Conservation (phyloP, 1,140 invertebrate genomes). For the Lasaia peninsularis region DNA sequence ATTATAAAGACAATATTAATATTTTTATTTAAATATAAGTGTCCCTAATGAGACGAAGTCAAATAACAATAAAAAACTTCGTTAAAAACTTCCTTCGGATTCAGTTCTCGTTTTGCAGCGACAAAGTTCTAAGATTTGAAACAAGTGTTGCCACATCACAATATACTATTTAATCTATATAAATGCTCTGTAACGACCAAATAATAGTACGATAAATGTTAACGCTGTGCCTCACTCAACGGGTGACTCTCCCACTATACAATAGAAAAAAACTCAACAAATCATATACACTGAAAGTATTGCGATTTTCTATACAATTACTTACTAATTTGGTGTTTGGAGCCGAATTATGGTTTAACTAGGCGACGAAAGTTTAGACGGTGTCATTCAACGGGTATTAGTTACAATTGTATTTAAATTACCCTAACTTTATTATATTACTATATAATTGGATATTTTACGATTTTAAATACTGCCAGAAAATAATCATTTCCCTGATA, state of each 20-base stretch:
- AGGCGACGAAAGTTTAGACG: slow-evolving; percentile 31
- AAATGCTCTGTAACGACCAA: slow-evolving; percentile 50
- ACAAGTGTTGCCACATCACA: slow-evolving; percentile 14
- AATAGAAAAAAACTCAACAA: slow-evolving; percentile 62
- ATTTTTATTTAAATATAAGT: too few species aligned
- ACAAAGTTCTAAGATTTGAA: slow-evolving; percentile 9
- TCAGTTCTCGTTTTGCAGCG: background rate
- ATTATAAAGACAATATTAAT: too few species aligned
- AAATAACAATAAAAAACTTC: background rate
- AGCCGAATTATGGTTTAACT: slow-evolving; percentile 52
- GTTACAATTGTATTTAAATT: slow-evolving; percentile 18
- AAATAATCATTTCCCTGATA: too few species aligned
- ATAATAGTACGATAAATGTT: slow-evolving; percentile 24
- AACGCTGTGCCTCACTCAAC: slow-evolving; percentile 68
- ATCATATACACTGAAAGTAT: slow-evolving; percentile 66
- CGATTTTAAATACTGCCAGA: too few species aligned
- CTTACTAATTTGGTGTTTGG: slow-evolving; percentile 67
- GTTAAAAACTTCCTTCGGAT: background rate
- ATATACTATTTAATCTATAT: slow-evolving; percentile 32
- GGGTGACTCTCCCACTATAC: slow-evolving; percentile 54
- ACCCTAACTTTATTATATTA: slow-evolving; percentile 11
- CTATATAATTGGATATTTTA: background rate
- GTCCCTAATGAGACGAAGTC: too few species aligned
- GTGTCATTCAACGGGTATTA: slow-evolving; percentile 32
- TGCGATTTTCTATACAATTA: slow-evolving; percentile 63